phyloP scores from a whole-genome alignment of 2,888 invertebrate genomes.

The Steinernema scapterisci region DNA sequence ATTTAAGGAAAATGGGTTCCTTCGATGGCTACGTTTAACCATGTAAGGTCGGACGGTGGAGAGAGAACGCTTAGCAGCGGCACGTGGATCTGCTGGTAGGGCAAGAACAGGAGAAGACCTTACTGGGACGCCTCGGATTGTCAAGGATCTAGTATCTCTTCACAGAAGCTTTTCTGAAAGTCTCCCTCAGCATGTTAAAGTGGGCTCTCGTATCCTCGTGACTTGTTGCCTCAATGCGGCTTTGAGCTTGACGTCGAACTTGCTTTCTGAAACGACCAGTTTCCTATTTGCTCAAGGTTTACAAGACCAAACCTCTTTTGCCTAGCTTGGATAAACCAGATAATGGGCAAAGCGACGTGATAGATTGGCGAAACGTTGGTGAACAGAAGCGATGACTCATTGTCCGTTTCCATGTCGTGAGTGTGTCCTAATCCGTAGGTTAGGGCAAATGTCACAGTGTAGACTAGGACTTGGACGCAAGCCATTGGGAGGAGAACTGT shows the following conservation, averaged over 20 bases:
- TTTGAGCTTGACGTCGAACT: background rate
- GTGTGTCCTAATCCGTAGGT: background rate
- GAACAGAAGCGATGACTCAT: slow-evolving; percentile 14
- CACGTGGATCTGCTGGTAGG: no score
- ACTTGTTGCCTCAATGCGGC: background rate
- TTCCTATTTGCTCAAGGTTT: background rate
- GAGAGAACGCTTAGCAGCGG: no score
- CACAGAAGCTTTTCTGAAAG: background rate
- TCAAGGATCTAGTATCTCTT: no score
- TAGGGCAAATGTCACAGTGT: background rate
- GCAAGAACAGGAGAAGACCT: no score
- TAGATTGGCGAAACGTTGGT: slow-evolving; percentile 9
- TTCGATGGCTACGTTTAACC: no score
- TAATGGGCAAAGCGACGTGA: background rate
- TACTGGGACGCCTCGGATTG: no score
- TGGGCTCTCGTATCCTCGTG: background rate
- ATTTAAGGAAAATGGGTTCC: no score
- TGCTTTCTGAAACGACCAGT: background rate
- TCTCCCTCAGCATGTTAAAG: background rate
- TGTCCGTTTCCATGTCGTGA: background rate
- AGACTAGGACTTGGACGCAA: slow-evolving; percentile 2
- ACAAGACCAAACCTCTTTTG: background rate
- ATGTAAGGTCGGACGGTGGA: no score
- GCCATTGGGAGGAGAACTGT: slow-evolving; percentile 18
- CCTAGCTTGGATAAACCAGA: slow-evolving; percentile 17